Evolutionary conservation across 30 jellyfish, hydroid and myxozoan genomes (phyloP), one percentile per base, ranked within the genome.

Genomic region (Hydractinia symbiolongicarpus): DNA sequence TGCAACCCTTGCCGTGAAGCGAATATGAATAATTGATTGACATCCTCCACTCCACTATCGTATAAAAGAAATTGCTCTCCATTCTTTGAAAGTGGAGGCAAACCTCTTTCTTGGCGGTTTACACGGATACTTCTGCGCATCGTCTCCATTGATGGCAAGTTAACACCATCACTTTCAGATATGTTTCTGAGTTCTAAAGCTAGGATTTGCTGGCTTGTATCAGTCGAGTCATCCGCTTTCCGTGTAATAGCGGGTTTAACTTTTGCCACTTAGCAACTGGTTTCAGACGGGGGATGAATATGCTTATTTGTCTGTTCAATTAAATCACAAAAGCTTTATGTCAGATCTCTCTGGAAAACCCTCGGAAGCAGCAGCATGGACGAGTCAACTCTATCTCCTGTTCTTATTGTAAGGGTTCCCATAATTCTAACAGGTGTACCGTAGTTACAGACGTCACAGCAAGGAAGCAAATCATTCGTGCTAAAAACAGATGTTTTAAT

Each of bases 1-100:
- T 4, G 58, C n/a, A 72, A 3, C 4, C 10, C 76, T 8, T 64
- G 52, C 6, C 4, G 74, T 1, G 74, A 1, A 0, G 16, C 74
- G 40, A 64, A 64, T 2, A 64, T 72, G n/a, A 76, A 76, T 4
- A 51, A 1, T 4, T 82, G 3, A 5, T 76, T 76, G 4, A 0
- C 1, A 53, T 51, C 79, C 5, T 54, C 84, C 4, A 76, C 82
- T 2, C 79, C 84, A 76, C 84, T 76, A 50, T 76, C 84, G 3
- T 1, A 50, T 4, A 76, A 79, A 0, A 49, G 50, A 56, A 76
- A 4, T 19, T 76, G 84, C 1, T 8, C 79, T 0, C 84, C 84
- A 4, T 0, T 4, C 4, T 53, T 44, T 0, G 77, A 4, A 0
- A 76, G 51, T 50, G 4, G 84, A 4, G 19, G 19, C 7, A 64